Evolutionary conservation across 2,797 vertebrate species (phyloP).

Genomic region (Iguana delicatissima): DNA sequence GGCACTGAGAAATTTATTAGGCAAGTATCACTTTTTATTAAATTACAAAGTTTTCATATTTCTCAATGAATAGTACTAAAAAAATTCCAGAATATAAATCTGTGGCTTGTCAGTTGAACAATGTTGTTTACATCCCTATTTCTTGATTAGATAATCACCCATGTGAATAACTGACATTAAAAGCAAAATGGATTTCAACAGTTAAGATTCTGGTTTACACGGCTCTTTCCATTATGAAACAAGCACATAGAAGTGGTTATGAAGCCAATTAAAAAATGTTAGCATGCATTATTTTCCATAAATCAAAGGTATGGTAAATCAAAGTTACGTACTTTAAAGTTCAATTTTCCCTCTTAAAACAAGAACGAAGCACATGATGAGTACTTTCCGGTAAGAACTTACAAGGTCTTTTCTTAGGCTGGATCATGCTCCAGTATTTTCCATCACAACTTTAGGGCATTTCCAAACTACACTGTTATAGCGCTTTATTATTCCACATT

Average conservation of each 20-base stretch:
- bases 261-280: background rate
- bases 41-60: slow-evolving; percentile 53
- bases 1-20: slow-evolving; percentile 65
- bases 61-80: slow-evolving; percentile 50
- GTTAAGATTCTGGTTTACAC: background rate
- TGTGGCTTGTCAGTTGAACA: slow-evolving; percentile 40
- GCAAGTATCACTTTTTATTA: slow-evolving; percentile 40
- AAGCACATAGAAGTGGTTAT: background rate
- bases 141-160: slow-evolving; percentile 41
- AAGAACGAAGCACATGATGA: background rate
- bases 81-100: slow-evolving; percentile 33
- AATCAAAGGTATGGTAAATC: slow-evolving; percentile 5
- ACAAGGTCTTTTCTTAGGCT: background rate
- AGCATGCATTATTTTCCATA: background rate
- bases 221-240: background rate
- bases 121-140: slow-evolving; percentile 48
- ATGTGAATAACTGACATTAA: slow-evolving; percentile 39
- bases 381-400: background rate
- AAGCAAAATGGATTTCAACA: slow-evolving; percentile 1
- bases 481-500: no score
- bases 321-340: background rate
- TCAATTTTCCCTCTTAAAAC: background rate
- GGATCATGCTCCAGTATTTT: background rate
- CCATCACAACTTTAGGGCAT: background rate
- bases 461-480: no score